Conservation (phyloP, 2,888 invertebrate species). For the Tortricodes alternella region DNA sequence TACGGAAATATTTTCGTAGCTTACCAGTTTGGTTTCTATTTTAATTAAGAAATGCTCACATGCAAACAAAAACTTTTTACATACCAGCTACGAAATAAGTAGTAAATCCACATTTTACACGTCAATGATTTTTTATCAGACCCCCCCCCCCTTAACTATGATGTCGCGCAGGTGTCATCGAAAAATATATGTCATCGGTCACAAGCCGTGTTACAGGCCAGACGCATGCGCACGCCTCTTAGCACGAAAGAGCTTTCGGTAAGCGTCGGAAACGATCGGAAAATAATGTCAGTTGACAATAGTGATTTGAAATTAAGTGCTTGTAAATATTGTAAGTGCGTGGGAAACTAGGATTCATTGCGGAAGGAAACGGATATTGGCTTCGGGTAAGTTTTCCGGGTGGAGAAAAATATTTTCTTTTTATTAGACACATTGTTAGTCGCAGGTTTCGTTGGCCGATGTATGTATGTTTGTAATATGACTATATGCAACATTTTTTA, state of each 20-base stretch:
- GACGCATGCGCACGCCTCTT: conserved; percentile 3
- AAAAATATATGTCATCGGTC: conserved; percentile 24
- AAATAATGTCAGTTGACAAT: conserved; percentile 1
- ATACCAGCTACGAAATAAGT: no score
- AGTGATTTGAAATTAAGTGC: not conserved
- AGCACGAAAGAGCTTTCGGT: not conserved
- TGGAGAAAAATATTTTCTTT: no score
- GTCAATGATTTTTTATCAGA: not conserved
- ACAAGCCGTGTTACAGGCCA: not conserved
- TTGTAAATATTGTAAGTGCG: not conserved
- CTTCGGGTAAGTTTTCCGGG: no score
- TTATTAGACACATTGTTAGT: no score
- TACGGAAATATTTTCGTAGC: no score
- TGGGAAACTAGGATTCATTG: not conserved
- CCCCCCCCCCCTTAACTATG: conserved; percentile 13
- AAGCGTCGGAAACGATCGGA: not conserved
- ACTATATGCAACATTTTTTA: no score
- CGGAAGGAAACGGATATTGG: not conserved
- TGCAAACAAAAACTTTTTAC: not conserved
- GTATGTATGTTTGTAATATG: no score
- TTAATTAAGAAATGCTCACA: no score
- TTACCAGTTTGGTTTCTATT: no score
- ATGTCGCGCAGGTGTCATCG: conserved; percentile 11
- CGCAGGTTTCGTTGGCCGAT: no score
- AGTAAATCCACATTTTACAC: no score